Conservation (phyloP, 1,140 invertebrate genomes). For the Harlomillsia oculata region DNA sequence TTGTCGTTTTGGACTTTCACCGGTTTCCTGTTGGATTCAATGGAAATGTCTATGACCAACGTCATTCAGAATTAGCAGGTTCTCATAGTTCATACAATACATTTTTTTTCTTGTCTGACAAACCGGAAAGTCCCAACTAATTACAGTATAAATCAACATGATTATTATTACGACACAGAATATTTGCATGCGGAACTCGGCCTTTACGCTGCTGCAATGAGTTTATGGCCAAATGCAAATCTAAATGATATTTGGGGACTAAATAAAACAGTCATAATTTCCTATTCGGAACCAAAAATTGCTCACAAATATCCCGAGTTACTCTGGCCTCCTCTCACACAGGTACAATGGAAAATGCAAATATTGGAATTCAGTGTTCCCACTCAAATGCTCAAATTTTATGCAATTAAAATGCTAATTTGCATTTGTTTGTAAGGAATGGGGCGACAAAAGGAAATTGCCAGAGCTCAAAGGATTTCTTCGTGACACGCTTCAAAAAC, state of each 20-base stretch:
- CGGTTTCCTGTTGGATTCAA: conserved; percentile 32
- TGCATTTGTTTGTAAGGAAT: conserved; percentile 20
- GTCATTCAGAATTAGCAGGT: conserved; percentile 40
- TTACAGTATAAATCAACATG: background rate
- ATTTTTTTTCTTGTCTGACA: background rate
- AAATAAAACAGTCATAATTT: conserved; percentile 34
- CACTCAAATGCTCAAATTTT: no score
- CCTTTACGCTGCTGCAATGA: conserved; percentile 43
- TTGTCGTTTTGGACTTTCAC: conserved; percentile 33
- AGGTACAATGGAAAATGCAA: conserved; percentile 43
- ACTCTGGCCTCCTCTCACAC: conserved; percentile 60
- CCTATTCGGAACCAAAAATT: conserved; percentile 35
- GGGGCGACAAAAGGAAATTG: conserved; percentile 45
- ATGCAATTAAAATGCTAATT: background rate
- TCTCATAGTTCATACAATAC: no score
- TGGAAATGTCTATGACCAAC: background rate
- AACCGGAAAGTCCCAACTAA: background rate
- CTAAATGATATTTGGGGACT: conserved; percentile 32
- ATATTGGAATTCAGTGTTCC: no score
- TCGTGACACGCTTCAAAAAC: conserved; percentile 42
- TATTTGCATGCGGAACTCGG: conserved; percentile 54
- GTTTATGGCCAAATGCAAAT: conserved; percentile 33
- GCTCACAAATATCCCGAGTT: conserved; percentile 41
- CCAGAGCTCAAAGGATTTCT: conserved; percentile 49
- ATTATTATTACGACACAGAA: conserved; percentile 29